These are phyloP conservation scores for Pegoplata infirma DNA, from an alignment of 2,888 invertebrate genomes.

Conservation along the genomic window DNA sequence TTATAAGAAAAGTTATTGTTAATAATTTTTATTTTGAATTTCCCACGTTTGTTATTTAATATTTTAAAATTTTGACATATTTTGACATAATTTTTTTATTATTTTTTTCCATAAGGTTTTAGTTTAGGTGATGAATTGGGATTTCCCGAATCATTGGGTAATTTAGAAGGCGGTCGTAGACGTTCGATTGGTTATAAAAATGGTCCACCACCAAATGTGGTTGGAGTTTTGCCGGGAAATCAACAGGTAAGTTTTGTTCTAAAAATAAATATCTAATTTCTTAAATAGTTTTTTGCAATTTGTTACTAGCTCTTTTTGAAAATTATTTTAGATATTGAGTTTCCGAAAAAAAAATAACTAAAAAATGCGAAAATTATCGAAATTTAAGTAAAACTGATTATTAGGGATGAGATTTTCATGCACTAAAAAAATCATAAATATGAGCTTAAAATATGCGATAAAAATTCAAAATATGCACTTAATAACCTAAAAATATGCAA, in stretches of 20 bases:
- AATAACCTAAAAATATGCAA: too few species aligned
- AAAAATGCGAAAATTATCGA: too few species aligned
- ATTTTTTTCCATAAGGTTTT: slow-evolving; percentile 81
- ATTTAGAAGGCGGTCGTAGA: slow-evolving; percentile 85
- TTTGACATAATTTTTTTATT: slow-evolving; percentile 15
- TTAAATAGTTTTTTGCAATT: neutral
- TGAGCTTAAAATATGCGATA: too few species aligned
- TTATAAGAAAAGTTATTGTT: slow-evolving; percentile 10
- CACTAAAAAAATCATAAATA: too few species aligned
- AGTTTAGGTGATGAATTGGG: slow-evolving; percentile 92
- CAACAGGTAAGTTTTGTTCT: slow-evolving; percentile 65
- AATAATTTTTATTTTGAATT: neutral
- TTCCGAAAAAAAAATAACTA: too few species aligned
- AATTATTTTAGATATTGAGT: too few species aligned
- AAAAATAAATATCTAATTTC: neutral
- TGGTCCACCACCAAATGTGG: slow-evolving; percentile 78
- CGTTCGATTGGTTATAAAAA: slow-evolving; percentile 82
- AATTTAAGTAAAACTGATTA: too few species aligned
- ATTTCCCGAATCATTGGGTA: slow-evolving; percentile 89
- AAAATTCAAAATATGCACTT: too few species aligned
- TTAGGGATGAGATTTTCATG: too few species aligned
- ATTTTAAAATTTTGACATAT: slow-evolving; percentile 1
- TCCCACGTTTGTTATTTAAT: neutral
- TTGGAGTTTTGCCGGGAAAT: slow-evolving; percentile 73
- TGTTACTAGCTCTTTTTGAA: too few species aligned